These are phyloP conservation scores for Conus ventricosus DNA, from an alignment of 1,140 invertebrate genomes.

Conservation along the genomic window DNA sequence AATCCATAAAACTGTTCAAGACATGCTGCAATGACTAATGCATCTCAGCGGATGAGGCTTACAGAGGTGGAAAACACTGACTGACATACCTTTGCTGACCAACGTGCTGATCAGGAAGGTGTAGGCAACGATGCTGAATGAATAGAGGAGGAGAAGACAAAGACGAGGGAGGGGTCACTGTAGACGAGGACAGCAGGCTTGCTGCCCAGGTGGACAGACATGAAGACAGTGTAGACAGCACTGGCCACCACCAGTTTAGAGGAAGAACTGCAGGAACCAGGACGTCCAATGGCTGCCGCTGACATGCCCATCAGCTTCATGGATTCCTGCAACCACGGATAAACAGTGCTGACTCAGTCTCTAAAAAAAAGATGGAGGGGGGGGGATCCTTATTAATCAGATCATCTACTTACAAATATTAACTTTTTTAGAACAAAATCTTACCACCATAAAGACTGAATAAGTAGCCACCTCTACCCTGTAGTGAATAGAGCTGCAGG, in stretches of 20 bases:
- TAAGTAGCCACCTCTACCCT: too few species aligned
- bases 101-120: slow-evolving; percentile 78
- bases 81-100: slow-evolving; percentile 78
- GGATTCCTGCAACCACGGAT: slow-evolving; percentile 79
- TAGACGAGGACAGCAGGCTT: slow-evolving; percentile 73
- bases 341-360: not conserved
- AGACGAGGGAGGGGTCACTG: slow-evolving; percentile 75
- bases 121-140: slow-evolving; percentile 77
- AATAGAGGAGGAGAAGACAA: slow-evolving; percentile 61
- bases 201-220: slow-evolving; percentile 66
- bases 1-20: too few species aligned
- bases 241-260: slow-evolving; percentile 81
- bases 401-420: too few species aligned
- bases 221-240: slow-evolving; percentile 76
- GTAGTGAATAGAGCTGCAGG: too few species aligned
- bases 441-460: too few species aligned
- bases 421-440: too few species aligned
- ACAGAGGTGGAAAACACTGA: too few species aligned
- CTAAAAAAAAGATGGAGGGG: not conserved
- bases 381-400: too few species aligned
- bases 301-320: slow-evolving; percentile 92
- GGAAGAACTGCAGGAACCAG: slow-evolving; percentile 87
- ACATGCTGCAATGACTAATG: too few species aligned
- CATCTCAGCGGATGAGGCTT: too few species aligned
- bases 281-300: slow-evolving; percentile 89